These are phyloP conservation scores for Pogona vitticeps DNA, from an alignment of 2,113 vertebrate species.

Conservation along the genomic window DNA sequence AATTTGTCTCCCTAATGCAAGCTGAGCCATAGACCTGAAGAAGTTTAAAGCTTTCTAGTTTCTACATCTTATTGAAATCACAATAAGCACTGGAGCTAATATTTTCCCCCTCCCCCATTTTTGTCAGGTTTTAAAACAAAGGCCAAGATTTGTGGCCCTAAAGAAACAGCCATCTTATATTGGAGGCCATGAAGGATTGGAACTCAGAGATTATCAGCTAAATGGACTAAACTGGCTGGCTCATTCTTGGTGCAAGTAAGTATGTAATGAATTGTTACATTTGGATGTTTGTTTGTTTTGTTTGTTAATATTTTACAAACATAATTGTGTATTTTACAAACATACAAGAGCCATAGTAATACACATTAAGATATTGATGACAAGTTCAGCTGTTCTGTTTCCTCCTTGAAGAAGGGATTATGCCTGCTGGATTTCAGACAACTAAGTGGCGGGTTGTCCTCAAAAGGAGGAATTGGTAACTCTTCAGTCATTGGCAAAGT, in stretches of 20 bases:
- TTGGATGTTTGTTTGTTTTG: neutral
- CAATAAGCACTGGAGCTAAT: neutral
- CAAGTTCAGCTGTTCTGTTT: no score
- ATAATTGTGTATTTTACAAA: neutral
- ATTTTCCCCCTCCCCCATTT: conserved; percentile 11
- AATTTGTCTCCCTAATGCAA: neutral
- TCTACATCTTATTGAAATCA: neutral
- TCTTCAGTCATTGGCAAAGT: no score
- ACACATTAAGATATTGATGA: neutral
- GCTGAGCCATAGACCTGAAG: neutral
- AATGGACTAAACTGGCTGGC: conserved; percentile 98
- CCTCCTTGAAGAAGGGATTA: no score
- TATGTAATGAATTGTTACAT: conserved; percentile 23
- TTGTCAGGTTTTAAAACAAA: conserved; percentile 91
- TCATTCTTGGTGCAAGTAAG: conserved; percentile 99
- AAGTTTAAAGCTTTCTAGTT: neutral
- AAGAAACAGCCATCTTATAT: conserved; percentile 95
- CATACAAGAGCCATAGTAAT: neutral
- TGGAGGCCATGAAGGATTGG: conserved; percentile 86
- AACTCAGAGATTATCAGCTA: conserved; percentile 96
- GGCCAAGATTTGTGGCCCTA: conserved; percentile 92
- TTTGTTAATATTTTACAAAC: neutral
- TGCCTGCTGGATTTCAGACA: no score
- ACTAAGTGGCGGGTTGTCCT: no score
- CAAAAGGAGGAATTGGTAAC: no score